Evolutionary conservation across 2,113 vertebrate species (phyloP).

Genomic region (Orientallactaga bullata): DNA sequence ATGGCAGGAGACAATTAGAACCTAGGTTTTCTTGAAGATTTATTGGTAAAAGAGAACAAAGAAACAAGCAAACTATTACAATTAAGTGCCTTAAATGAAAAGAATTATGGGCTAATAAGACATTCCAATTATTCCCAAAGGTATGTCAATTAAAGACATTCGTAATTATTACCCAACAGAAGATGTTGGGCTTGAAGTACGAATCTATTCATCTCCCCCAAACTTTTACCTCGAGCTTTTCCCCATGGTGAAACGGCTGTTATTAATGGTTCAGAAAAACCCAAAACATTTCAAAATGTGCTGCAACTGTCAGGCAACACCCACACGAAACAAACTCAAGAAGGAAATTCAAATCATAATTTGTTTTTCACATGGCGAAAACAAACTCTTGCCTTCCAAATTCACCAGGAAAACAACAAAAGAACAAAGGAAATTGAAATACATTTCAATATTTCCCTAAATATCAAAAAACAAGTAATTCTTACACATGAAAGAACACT

Average conservation of each 20-base stretch:
- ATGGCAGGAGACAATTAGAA: background rate
- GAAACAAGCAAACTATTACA: background rate
- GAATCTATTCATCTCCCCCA: background rate
- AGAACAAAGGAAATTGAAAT: background rate
- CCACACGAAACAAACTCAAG: slow-evolving; percentile 39
- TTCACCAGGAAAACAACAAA: background rate
- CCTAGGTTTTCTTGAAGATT: background rate
- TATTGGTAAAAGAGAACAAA: slow-evolving; percentile 9
- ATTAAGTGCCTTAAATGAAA: background rate
- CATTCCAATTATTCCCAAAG: background rate
- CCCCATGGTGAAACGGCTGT: slow-evolving; percentile 42
- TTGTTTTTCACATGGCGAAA: slow-evolving; percentile 28
- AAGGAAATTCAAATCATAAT: slow-evolving; percentile 51
- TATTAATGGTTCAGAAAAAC: slow-evolving; percentile 50
- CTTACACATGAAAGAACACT: background rate
- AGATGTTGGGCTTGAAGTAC: background rate
- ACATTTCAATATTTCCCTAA: background rate
- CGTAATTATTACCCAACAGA: background rate
- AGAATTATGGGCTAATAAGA: background rate
- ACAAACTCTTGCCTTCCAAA: slow-evolving; percentile 12
- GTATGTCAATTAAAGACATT: background rate
- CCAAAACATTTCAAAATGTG: slow-evolving; percentile 42
- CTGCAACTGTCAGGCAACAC: slow-evolving; percentile 49
- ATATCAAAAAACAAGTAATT: background rate
- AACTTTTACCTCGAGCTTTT: slow-evolving; percentile 1